phyloP scores from a whole-genome alignment of 2,888 invertebrate genomes.

The Trisateles emortualis region DNA sequence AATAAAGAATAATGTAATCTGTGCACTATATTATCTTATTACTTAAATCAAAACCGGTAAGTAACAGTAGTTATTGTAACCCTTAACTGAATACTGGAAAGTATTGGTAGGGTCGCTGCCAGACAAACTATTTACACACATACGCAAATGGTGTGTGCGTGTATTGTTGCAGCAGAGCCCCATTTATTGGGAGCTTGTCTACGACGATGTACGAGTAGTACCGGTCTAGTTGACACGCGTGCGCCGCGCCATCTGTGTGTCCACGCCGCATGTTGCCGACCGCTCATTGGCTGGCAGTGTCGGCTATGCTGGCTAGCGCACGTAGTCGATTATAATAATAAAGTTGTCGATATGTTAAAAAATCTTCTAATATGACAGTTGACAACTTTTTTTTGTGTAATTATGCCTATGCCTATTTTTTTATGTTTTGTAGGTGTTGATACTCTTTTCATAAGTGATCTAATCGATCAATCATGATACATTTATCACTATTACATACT shows the following conservation, averaged over 20 bases:
- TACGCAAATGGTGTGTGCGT: background rate
- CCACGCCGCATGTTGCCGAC: background rate
- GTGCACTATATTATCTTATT: background rate
- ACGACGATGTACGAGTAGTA: too few relatives aligned
- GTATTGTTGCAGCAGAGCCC: background rate
- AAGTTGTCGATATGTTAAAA: too few relatives aligned
- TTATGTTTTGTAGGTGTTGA: too few relatives aligned
- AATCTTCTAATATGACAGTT: too few relatives aligned
- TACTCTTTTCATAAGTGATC: too few relatives aligned
- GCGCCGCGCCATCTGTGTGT: background rate
- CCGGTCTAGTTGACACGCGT: background rate
- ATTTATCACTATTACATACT: too few relatives aligned
- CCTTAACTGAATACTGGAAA: background rate
- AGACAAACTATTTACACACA: background rate
- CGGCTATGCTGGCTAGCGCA: background rate
- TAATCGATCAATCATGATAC: too few relatives aligned
- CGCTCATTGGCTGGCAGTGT: background rate
- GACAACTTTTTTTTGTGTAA: too few relatives aligned
- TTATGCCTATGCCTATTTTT: too few relatives aligned
- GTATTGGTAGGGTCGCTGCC: background rate
- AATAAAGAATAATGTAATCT: too few relatives aligned
- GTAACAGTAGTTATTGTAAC: background rate
- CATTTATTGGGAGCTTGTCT: background rate
- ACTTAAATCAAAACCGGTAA: background rate
- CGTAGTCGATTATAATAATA: background rate